Evolutionary conservation across 92 coral and sea anemone species (phyloP).

Genomic region (Actinernus sp.): DNA sequence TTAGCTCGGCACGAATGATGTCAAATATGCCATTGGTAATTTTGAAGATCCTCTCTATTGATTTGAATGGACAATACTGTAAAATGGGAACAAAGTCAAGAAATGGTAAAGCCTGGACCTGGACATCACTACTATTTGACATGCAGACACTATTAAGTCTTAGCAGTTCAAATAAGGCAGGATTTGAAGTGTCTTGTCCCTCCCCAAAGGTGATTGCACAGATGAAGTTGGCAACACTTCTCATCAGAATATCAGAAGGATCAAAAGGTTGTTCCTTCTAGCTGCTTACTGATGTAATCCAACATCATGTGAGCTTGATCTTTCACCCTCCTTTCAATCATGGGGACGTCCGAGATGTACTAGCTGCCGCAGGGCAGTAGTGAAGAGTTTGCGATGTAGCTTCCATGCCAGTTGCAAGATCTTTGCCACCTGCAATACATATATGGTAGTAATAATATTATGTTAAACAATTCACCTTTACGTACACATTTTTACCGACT

Average conservation of each 20-base stretch:
- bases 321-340: slow-evolving; percentile 21
- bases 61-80: not conserved
- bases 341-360: slow-evolving; percentile 26
- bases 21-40: not conserved
- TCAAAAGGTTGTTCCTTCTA: slow-evolving; percentile 42
- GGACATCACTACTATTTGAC: too few relatives aligned
- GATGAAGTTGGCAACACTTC: slow-evolving; percentile 27
- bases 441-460: too few relatives aligned
- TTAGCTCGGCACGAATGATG: slow-evolving; percentile 17
- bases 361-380: slow-evolving; percentile 53
- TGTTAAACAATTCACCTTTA: too few relatives aligned
- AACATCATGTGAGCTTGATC: slow-evolving; percentile 26
- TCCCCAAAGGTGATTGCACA: slow-evolving; percentile 31
- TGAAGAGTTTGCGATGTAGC: slow-evolving; percentile 43
- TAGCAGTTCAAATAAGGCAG: slow-evolving; percentile 15
- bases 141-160: too few relatives aligned
- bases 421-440: slow-evolving; percentile 54
- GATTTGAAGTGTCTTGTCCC: slow-evolving; percentile 25
- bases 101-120: not conserved
- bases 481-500: too few relatives aligned
- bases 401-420: slow-evolving; percentile 43
- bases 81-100: not conserved
- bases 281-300: slow-evolving; percentile 16
- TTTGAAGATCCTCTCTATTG: not conserved
- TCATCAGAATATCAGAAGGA: slow-evolving; percentile 13